Percentiles rank a stretch among this genome's conserved stretches.
phyloP scores from a whole-genome alignment of 2,113 vertebrate species.

The Phalacrocorax brasilianus region DNA sequence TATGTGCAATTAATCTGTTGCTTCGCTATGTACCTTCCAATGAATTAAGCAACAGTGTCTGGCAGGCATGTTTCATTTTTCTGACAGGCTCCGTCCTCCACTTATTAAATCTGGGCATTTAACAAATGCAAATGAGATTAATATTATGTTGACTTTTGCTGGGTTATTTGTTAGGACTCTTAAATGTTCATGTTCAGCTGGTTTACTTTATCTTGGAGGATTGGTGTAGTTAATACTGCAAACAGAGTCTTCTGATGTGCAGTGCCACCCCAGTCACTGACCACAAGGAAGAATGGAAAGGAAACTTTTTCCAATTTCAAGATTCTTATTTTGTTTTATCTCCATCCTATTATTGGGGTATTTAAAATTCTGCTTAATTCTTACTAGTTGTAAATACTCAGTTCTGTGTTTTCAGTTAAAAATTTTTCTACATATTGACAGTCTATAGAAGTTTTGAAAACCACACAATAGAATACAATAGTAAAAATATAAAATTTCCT shows the following conservation, averaged over 20 bases:
- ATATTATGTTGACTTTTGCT: background rate
- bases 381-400: background rate
- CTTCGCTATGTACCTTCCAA: background rate
- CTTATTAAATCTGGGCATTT: background rate
- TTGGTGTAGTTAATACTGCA: background rate
- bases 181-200: background rate
- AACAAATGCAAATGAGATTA: background rate
- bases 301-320: background rate
- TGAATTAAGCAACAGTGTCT: background rate
- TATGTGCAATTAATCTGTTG: background rate
- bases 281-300: background rate
- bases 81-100: background rate
- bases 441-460: background rate
- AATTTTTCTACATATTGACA: background rate
- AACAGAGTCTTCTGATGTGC: background rate
- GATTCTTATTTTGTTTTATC: background rate
- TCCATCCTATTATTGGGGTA: background rate
- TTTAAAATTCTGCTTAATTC: background rate
- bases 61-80: background rate
- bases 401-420: background rate
- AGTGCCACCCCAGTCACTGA: background rate
- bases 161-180: background rate
- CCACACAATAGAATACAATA: background rate
- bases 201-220: background rate
- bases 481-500: background rate